Conservation (phyloP, 2,797 vertebrate species). For the Enteromius argenteus region DNA sequence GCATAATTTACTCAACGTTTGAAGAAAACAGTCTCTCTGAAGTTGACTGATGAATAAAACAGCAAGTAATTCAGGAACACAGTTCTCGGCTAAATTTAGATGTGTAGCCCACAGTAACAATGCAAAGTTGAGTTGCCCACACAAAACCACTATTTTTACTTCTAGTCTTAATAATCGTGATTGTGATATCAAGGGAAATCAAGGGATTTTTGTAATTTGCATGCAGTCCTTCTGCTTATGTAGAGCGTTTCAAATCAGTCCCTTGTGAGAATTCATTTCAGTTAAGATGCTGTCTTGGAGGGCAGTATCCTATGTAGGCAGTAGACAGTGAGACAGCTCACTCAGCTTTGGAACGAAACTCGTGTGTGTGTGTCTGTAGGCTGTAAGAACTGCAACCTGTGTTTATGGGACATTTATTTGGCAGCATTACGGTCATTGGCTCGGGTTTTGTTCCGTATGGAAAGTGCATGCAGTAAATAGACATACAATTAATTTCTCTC, state of each 20-base stretch:
- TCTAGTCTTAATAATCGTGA: neutral
- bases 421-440: constrained; percentile 41
- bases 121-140: neutral
- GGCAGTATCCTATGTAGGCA: constrained; percentile 10
- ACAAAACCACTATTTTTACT: constrained; percentile 26
- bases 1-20: constrained; percentile 18
- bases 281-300: constrained; percentile 3
- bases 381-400: constrained; percentile 10
- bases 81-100: constrained; percentile 22
- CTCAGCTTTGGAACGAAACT: neutral
- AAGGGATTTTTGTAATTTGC: neutral
- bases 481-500: constrained; percentile 42
- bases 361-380: constrained; percentile 3
- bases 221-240: neutral
- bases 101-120: neutral
- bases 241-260: constrained; percentile 16
- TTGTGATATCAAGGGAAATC: constrained; percentile 17
- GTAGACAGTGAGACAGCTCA: constrained; percentile 12
- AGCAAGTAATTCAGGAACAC: constrained; percentile 11
- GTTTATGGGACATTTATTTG: constrained; percentile 43
- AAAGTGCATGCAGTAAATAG: constrained; percentile 63
- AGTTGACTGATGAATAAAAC: constrained; percentile 28
- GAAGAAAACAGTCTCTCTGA: constrained; percentile 17
- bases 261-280: constrained; percentile 10
- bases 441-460: constrained; percentile 64